Conservation (phyloP, 2,113 vertebrate species). For the Tragulus kanchil region DNA sequence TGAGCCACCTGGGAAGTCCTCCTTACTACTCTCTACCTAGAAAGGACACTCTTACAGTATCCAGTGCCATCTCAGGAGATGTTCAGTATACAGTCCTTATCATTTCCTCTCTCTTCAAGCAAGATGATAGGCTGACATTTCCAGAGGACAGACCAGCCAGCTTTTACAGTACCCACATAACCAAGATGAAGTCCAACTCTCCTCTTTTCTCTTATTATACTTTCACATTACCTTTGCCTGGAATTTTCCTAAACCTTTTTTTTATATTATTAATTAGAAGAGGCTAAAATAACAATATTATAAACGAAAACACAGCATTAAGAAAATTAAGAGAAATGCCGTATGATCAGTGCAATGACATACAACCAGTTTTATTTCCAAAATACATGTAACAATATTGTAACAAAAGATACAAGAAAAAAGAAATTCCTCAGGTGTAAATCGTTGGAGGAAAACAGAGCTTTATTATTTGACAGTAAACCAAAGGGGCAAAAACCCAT, state of each 20-base stretch:
- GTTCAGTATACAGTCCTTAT: too few species aligned
- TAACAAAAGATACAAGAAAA: background rate
- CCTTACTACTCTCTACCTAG: too few species aligned
- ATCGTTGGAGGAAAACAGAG: background rate
- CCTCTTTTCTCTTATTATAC: background rate
- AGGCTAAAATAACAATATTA: background rate
- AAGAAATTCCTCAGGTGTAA: background rate
- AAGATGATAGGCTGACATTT: too few species aligned
- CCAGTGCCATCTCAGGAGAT: too few species aligned
- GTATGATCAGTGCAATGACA: background rate
- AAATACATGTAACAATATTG: background rate
- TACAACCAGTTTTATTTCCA: background rate
- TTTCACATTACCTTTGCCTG: background rate
- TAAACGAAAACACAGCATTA: background rate
- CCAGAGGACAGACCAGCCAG: too few species aligned
- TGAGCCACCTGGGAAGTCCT: too few species aligned
- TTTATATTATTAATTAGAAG: background rate
- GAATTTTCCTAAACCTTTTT: constrained; percentile 28
- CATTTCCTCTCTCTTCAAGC: too few species aligned
- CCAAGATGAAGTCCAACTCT: background rate
- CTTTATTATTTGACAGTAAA: background rate
- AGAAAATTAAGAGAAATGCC: background rate
- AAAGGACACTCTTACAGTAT: too few species aligned
- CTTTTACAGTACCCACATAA: too few species aligned
- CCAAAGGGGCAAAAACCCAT: background rate